Conservation (phyloP, 2,113 vertebrate genomes). For the Aythya baeri region DNA sequence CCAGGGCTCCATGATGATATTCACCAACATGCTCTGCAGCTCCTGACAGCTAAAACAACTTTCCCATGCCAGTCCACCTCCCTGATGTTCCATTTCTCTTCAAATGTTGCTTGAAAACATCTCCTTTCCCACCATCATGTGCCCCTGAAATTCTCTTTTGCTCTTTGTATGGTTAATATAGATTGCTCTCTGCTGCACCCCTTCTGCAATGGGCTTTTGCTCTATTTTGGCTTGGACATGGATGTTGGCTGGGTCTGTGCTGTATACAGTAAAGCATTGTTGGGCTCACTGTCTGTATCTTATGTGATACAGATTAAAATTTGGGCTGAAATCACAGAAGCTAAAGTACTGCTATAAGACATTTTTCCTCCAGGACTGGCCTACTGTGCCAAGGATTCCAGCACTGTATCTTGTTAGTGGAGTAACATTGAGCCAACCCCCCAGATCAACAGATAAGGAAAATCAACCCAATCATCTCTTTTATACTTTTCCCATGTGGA, state of each 20-base stretch:
- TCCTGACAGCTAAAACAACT: neutral
- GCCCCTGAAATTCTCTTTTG: neutral
- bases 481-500: neutral
- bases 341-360: neutral
- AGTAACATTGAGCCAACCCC: neutral
- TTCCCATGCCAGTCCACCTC: neutral
- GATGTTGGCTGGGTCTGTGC: neutral
- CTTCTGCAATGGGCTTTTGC: neutral
- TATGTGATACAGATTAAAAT: neutral
- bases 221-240: neutral
- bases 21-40: neutral
- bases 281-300: neutral
- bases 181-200: neutral
- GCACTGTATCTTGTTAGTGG: slow-evolving; percentile 1
- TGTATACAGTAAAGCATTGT: neutral
- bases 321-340: slow-evolving; percentile 30
- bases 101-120: neutral
- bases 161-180: neutral
- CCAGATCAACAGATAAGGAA: neutral
- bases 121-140: neutral
- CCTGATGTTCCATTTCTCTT: neutral
- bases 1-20: neutral
- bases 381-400: neutral
- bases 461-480: neutral
- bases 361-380: neutral